Conservation (phyloP, 2,113 vertebrate species). For the Prietella phreatophila region DNA sequence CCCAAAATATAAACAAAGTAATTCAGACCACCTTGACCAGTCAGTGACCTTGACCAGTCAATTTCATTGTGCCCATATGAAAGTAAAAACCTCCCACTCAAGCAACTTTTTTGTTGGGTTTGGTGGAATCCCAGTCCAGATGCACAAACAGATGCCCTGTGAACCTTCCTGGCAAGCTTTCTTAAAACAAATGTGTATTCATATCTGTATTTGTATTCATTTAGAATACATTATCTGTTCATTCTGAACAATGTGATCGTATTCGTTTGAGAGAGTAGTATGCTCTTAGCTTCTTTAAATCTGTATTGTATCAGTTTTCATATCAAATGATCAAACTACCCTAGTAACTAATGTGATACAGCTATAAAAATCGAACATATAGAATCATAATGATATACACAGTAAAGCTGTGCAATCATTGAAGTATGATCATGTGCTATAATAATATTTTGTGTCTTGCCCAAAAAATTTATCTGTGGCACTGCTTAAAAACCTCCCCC, state of each 20-base stretch:
- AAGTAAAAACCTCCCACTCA: background rate
- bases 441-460: background rate
- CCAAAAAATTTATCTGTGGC: background rate
- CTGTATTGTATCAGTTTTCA: background rate
- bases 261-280: background rate
- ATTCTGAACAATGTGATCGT: background rate
- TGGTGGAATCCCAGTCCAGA: background rate
- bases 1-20: background rate
- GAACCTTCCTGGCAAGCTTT: slow-evolving; percentile 1
- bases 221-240: background rate
- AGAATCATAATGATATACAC: background rate
- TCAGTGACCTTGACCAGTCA: background rate
- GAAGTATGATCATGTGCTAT: background rate
- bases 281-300: background rate
- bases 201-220: background rate
- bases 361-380: background rate
- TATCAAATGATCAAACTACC: background rate
- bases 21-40: background rate
- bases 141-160: background rate
- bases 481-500: background rate
- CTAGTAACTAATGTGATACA: background rate
- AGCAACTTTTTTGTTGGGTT: background rate
- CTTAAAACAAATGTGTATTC: background rate
- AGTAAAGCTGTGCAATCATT: background rate
- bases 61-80: background rate